Conservation (phyloP, 2,888 invertebrate species). For the Tenthredo mesomela region DNA sequence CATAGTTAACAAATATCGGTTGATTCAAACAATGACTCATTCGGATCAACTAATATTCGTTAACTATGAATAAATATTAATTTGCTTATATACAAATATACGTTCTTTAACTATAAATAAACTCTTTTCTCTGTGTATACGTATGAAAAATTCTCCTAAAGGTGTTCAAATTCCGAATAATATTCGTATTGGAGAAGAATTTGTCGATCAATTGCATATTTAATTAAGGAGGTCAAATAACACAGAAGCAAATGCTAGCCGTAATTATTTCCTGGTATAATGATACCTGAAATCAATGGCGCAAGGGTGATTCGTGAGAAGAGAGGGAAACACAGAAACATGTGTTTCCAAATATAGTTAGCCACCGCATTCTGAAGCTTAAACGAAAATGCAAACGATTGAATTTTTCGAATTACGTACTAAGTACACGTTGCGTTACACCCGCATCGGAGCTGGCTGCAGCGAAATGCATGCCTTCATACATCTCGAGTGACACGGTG, state of each 20-base stretch:
- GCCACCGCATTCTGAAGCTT: background rate
- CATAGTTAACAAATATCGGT: too few relatives aligned
- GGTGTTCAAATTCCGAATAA: background rate
- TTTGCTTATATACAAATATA: too few relatives aligned
- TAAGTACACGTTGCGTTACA: slow-evolving; percentile 16
- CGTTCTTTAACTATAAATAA: too few relatives aligned
- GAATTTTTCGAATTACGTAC: background rate
- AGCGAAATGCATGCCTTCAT: slow-evolving; percentile 20
- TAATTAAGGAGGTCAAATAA: background rate
- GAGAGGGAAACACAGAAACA: slow-evolving; percentile 59
- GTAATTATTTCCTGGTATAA: background rate
- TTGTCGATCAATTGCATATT: background rate
- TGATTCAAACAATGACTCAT: too few relatives aligned
- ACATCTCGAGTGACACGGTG: slow-evolving; percentile 44
- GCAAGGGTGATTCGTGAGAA: background rate
- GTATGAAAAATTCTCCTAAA: background rate
- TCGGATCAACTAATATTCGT: too few relatives aligned
- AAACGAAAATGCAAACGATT: background rate
- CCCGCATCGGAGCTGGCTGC: slow-evolving; percentile 2
- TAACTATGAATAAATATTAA: too few relatives aligned
- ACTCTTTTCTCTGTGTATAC: too few relatives aligned
- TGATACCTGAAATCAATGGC: background rate
- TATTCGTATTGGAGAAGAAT: background rate
- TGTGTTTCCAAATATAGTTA: slow-evolving; percentile 54
- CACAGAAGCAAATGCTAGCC: background rate